A percentile compares a stretch with the other conserved stretches of the same genome.
Conservation (phyloP, 1,140 invertebrate genomes). For the Agrilus planipennis region DNA sequence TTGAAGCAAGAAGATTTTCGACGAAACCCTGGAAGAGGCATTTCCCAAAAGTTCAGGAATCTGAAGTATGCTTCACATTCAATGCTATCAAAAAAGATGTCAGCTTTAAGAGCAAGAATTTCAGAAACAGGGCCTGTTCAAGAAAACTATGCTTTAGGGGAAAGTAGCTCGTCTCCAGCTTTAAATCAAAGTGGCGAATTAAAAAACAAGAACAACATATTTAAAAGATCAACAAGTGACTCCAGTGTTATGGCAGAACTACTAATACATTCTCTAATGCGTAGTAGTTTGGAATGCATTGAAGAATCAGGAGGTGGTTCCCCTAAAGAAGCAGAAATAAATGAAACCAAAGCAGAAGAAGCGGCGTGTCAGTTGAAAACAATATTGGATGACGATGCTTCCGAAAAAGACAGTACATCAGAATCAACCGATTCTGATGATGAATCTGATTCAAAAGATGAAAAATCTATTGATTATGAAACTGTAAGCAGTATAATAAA, state of each 20-base stretch:
- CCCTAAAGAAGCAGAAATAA: not conserved
- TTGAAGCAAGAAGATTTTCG: conserved; percentile 44
- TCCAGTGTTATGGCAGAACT: conserved; percentile 49
- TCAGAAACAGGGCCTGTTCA: conserved; percentile 30
- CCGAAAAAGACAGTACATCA: not conserved
- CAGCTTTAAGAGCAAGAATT: conserved; percentile 34
- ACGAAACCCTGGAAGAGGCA: conserved; percentile 35
- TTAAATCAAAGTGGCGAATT: conserved; percentile 8
- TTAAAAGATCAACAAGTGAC: conserved; percentile 43
- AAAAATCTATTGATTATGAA: conserved; percentile 32
- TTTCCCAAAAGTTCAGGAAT: conserved; percentile 41
- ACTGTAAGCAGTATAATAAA: conserved; percentile 42
- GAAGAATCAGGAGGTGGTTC: conserved; percentile 11
- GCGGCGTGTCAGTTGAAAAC: not conserved
- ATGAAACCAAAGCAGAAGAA: not conserved
- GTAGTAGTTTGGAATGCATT: conserved; percentile 36
- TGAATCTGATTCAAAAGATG: conserved; percentile 31
- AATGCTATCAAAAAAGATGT: conserved; percentile 39
- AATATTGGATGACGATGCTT: not conserved
- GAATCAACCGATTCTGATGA: conserved; percentile 33
- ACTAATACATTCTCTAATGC: conserved; percentile 49
- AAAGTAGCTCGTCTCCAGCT: conserved; percentile 11
- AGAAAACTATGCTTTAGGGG: conserved; percentile 27
- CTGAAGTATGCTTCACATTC: conserved; percentile 42
- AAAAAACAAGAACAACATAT: conserved; percentile 36